Percentiles rank a stretch among this genome's conserved stretches.
Evolutionary conservation across 2,113 vertebrate genomes (phyloP).

Genomic region (Pseudopodoces humilis): DNA sequence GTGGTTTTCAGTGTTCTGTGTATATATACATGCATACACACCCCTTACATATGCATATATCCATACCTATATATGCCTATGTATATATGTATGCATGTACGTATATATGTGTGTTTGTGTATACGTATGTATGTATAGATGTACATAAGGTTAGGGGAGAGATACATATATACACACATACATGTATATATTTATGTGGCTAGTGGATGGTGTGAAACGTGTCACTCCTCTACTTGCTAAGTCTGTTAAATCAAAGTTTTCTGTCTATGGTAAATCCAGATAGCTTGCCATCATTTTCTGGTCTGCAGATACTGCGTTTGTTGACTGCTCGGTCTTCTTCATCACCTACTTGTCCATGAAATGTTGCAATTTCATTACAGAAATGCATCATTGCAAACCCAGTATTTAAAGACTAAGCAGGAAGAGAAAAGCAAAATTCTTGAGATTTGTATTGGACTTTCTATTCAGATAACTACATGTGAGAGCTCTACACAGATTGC

Average conservation of each 20-base stretch:
- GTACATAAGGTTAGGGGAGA: neutral
- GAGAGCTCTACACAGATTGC: constrained; percentile 16
- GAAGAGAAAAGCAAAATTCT: neutral
- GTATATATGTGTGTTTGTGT: fast-evolving
- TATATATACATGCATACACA: no score
- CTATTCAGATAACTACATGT: neutral
- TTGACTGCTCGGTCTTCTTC: neutral
- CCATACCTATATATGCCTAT: no score
- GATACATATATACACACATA: neutral
- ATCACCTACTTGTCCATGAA: neutral
- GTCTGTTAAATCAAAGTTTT: neutral
- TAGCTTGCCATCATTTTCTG: neutral
- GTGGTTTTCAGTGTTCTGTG: neutral
- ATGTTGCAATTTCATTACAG: neutral
- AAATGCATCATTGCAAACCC: neutral
- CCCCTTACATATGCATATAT: neutral
- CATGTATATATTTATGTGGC: neutral
- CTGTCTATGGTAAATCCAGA: neutral
- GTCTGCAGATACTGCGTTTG: neutral
- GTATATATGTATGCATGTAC: neutral
- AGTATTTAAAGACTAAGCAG: neutral
- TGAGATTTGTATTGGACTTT: neutral
- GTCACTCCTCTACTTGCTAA: neutral
- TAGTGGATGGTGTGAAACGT: neutral
- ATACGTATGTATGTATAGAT: no score